Conservation (phyloP, 2,113 vertebrate genomes). For the Orientallactaga bullata region DNA sequence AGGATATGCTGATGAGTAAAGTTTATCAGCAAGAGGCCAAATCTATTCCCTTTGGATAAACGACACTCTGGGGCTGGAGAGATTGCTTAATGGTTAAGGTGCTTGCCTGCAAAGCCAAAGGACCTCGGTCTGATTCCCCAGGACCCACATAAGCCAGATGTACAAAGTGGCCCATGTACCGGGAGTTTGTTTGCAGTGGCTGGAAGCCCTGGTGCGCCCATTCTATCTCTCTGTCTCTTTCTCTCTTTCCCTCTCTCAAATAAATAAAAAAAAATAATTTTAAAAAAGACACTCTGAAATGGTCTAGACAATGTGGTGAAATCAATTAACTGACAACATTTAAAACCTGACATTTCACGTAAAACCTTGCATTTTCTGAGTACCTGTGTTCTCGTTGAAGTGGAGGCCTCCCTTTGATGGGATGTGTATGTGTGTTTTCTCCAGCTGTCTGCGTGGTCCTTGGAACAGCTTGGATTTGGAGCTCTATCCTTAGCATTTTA, state of each 20-base stretch:
- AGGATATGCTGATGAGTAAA: background rate
- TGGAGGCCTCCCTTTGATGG: background rate
- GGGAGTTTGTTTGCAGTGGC: no score
- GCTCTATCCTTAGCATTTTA: background rate
- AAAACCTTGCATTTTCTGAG: background rate
- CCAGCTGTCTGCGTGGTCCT: no score
- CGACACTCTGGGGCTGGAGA: fast-evolving
- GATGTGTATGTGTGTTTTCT: background rate
- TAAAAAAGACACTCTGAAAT: fast-evolving
- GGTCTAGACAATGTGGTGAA: background rate
- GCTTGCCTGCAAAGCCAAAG: no score
- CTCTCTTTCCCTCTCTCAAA: no score
- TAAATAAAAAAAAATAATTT: no score
- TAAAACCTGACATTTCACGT: background rate
- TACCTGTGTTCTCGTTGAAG: background rate
- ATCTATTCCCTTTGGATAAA: background rate
- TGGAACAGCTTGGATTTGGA: background rate
- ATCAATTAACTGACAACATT: background rate
- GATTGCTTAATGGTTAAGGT: no score
- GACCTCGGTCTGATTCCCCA: no score
- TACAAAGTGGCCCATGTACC: no score
- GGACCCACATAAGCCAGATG: no score
- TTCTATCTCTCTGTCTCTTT: no score
- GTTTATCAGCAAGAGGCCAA: background rate
- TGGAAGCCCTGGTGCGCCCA: no score